Conservation (phyloP, 2,888 invertebrate species). For the Bhutanitis thaidina region DNA sequence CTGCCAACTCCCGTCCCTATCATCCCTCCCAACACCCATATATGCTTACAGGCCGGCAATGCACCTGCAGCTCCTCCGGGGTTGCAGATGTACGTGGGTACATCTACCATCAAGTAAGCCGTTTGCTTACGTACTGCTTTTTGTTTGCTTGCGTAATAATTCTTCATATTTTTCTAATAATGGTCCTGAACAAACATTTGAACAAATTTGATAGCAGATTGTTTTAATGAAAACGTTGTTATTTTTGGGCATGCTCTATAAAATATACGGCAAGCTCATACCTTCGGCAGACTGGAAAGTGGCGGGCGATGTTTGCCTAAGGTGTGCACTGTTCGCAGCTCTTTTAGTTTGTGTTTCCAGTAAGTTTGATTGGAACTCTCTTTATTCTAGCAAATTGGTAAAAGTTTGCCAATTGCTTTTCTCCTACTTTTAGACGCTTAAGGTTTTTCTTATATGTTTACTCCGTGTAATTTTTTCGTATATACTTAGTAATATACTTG, state of each 20-base stretch:
- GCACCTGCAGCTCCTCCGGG: too few species aligned
- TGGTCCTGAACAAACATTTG: conserved; percentile 2
- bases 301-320: conserved; percentile 44
- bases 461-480: conserved; percentile 3
- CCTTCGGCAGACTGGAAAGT: conserved; percentile 23
- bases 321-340: conserved; percentile 41
- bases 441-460: conserved; percentile 14
- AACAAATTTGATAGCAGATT: neutral
- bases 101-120: too few species aligned
- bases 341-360: conserved; percentile 58
- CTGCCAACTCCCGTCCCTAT: too few species aligned
- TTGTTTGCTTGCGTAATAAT: too few species aligned
- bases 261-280: conserved; percentile 5
- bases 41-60: too few species aligned
- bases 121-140: too few species aligned
- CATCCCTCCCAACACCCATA: too few species aligned
- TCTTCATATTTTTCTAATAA: too few species aligned
- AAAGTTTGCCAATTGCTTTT: conserved; percentile 69
- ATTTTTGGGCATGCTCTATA: neutral
- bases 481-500: neutral
- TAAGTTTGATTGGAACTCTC: conserved; percentile 68
- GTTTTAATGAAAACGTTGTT: conserved; percentile 2
- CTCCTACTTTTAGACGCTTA: conserved; percentile 35
- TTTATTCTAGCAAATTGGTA: conserved; percentile 70
- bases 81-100: too few species aligned